Base-by-base conservation (phyloP, 2,888 invertebrate genomes). In the Cremastobaeus sp. region DNA sequence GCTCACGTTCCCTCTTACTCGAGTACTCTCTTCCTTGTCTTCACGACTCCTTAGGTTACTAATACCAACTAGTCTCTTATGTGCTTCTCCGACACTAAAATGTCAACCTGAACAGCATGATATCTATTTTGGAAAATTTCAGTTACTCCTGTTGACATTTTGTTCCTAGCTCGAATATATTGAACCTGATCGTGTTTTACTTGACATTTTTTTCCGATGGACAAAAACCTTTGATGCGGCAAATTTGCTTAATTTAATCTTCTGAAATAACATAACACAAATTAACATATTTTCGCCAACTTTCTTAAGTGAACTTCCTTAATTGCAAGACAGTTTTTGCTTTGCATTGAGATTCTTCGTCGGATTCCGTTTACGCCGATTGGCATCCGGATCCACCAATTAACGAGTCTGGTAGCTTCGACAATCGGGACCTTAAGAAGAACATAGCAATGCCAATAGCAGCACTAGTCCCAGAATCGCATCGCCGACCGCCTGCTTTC, bases 1-100 rank as follows among this genome's bases (percentile, higher is more conserved):
- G 84, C 86, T 86, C 86, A 86, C 86, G 86, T 86, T 84, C 82
- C 81, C 79, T 81, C 78, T 80, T 81, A 82, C 82, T 80, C 59
- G 79, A 78, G 78, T 78, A 74, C 77, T 70, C 79, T 78, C 64
- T 69, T 77, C 76, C 73, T 72, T 60, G 69, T 74, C 77, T 78
- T 74, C 73, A 72, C 71, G 66, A 71, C 48, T 75, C 64, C 74
- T 50, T 65, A 34, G 30, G 59, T 52, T 64, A 68, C 64, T 47
- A 59, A 74, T 55, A 52, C 59, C 25, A 35, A 11, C 34, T 15
- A 68, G 30, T 32, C 39, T 9, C 32, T 59, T 62, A 62, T 45
- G 57, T 39, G 52, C 57, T 50, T 50, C 52, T 2, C 39, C 43
- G 21, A 37, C 15, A 39, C 41, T 47, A 39, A 64, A 62, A 60